Percentiles rank a stretch among this genome's conserved stretches.
These are phyloP conservation scores for Limosa lapponica DNA, from an alignment of 2,797 vertebrate species.

Conservation along the genomic window DNA sequence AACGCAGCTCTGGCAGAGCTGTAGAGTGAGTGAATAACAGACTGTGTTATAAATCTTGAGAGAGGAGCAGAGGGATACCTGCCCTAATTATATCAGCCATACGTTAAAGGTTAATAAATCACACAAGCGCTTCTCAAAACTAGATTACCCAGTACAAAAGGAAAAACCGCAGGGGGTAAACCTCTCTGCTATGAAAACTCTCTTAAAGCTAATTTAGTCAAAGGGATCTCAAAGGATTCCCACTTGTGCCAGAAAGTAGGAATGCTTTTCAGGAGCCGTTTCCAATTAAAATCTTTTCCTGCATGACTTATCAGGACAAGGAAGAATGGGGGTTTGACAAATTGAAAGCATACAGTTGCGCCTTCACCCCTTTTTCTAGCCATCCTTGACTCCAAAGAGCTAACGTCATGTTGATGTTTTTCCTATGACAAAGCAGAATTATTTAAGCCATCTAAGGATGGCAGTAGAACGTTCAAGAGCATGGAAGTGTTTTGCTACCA, in stretches of 20 bases:
- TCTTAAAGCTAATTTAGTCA: slow-evolving; percentile 18
- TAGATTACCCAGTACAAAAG: slow-evolving; percentile 51
- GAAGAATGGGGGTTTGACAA: not conserved
- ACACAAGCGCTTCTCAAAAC: slow-evolving; percentile 17
- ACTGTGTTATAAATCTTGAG: slow-evolving; percentile 68
- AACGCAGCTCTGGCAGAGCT: slow-evolving; percentile 75
- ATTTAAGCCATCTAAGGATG: not conserved
- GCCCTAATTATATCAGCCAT: slow-evolving; percentile 71
- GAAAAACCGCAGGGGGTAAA: slow-evolving; percentile 12
- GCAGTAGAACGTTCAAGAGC: not conserved
- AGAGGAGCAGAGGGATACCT: slow-evolving; percentile 70
- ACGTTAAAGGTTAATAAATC: slow-evolving; percentile 70
- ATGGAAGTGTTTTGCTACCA: not conserved
- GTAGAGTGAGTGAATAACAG: slow-evolving; percentile 69
- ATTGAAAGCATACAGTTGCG: not conserved
- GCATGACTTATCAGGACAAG: not conserved
- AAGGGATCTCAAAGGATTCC: slow-evolving; percentile 12
- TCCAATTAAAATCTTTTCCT: not conserved
- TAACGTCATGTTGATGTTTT: not conserved
- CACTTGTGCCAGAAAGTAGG: not conserved
- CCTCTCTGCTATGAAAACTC: slow-evolving; percentile 33
- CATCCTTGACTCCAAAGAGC: not conserved
- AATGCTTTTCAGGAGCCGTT: not conserved
- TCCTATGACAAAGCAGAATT: slow-evolving; percentile 18
- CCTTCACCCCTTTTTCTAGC: not conserved